Evolutionary conservation across 2,797 vertebrate genomes (phyloP), one percentile per base, ranked within the genome.

Genomic region (Yasuhikotakia modesta): DNA sequence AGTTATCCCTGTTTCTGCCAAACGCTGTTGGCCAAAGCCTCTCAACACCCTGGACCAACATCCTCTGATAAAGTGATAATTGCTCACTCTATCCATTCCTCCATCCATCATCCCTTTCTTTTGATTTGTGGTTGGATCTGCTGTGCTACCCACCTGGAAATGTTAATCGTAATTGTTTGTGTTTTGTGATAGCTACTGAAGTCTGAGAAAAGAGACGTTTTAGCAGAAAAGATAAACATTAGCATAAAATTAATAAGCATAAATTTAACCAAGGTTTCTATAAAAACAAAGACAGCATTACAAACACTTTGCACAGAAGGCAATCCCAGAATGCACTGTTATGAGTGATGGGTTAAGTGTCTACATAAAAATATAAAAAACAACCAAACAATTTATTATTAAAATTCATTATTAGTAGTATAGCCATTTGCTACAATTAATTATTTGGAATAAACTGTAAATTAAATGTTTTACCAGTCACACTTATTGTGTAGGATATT

Each of bases 1-100:
- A 12, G 0, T 85, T 58, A 79, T 82, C 89, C 90, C 72, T 78
- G 12, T 71, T 70, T 52, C 65, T 80, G 61, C 64, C 70, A 70
- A 76, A 75, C 35, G 43, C 21, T 79, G 57, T n/a, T 35, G 50
- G 84, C 61, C 69, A 75, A 73, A 70, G 67, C 46, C 80, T 63
- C 60, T 80, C 45, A 63, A 46, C 52, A 61, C 79, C 81, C 71
- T 48, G 78, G 84, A 78, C 78, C 72, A 64, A 48, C 82, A 84
- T 81, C 32, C 83, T 82, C 61, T 81, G 72, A 66, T 69, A 82
- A 84, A 72, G 43, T 32, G 45, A 70, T 71, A 69, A 71, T 52
- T 21, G 24, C 53, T 61, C 16, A 12, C 46, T 71, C 22, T 22
- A 58, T 63, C 10, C 17, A 67, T 72, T 35, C 24, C 21, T 30